Base-by-base conservation (phyloP, 1,140 invertebrate species). In the Arion vulgaris region DNA sequence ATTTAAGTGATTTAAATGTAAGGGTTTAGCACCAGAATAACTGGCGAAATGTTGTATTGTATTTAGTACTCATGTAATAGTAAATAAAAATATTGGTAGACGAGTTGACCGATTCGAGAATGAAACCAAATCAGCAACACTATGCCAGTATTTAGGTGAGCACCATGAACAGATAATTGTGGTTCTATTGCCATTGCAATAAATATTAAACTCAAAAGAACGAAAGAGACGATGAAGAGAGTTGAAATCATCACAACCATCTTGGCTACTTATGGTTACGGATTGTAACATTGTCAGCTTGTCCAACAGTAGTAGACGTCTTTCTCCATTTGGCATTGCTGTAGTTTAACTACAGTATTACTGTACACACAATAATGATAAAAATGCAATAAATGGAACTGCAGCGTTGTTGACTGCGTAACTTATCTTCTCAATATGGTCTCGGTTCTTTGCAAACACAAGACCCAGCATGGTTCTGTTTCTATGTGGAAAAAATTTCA, bases 231-330 rank as follows among this genome's bases (percentile, higher is more conserved):
- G 26, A 57, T 57, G 53, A 57, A 57, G 17, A 57, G 26, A 15
- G 53, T 57, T 4, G 53, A 57, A 57, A 57, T 57, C 53, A 57
- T 57, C 53, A 57, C 53, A 23, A 57, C 53, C 53, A 57, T 57
- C 23, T 57, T 57, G 53, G 53, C 53, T 23, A 57, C 53, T 19
- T 57, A 9, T 15, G 9, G 53, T 57, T 57, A 23, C 53, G 15
- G 23, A 15, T 57, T 57, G 53, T 15, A 57, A 57, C 53, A 19
- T 19, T 57, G 4, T 57, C 17, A 57, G 53, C 53, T n/a, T 23
- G 9, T 23, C 23, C 53, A 2, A 9, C 2, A 57, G 9, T 4
- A 9, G 53, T 57, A 4, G 53, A 57, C 4, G 2, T 57, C 23
- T 19, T n/a, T n/a, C 53, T 9, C 53, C 53, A 57, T 57, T n/a